Evolutionary conservation across 2,888 invertebrate genomes (phyloP), one percentile per base, ranked within the genome.

Genomic region (Dynastes hyllus): DNA sequence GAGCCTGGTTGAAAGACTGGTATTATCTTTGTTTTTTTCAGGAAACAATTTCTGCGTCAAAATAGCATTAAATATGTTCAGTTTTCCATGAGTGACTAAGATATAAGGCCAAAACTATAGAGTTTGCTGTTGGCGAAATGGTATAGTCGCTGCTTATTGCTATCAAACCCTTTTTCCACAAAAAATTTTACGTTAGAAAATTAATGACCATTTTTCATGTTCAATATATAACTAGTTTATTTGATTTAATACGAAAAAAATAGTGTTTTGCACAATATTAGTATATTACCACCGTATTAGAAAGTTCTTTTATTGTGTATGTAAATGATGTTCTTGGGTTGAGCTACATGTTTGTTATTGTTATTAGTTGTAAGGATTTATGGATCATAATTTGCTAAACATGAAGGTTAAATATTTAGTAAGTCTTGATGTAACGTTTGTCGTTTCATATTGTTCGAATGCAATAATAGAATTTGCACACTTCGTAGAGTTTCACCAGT

Each of bases 341-440:
- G 16, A 40, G 22, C 22, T 40, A 66, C 32, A 71, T 73, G 71
- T 78, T 78, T 78, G 66, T 51, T 29, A 78, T 78, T 78, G 78
- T 73, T 78, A 73, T 78, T 78, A 78, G 78, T 78, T 73, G 63
- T 69, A 73, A 71, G 55, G 73, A 78, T 78, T 78, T 78, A 78
- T 78, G 70, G 73, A 71, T 78, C 78, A 73, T 78, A 78, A 78
- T 78, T 78, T 73, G 78, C 73, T 78, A 66, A 78, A 78, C 65
- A 73, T 29, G 78, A 71, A 78, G 71, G 78, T 73, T 78, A 78
- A 71, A 78, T 53, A 78, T 71, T 75, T 61, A 75, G 73, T 75
- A 75, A 75, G 61, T 45, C 61, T 75, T 63, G 45, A 11, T 27
- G 73, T 61, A 75, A 75, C 61, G 61, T 61, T 75, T 11, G 73